Conservation (phyloP, 2,113 vertebrate genomes). For the Malurus elegans region DNA sequence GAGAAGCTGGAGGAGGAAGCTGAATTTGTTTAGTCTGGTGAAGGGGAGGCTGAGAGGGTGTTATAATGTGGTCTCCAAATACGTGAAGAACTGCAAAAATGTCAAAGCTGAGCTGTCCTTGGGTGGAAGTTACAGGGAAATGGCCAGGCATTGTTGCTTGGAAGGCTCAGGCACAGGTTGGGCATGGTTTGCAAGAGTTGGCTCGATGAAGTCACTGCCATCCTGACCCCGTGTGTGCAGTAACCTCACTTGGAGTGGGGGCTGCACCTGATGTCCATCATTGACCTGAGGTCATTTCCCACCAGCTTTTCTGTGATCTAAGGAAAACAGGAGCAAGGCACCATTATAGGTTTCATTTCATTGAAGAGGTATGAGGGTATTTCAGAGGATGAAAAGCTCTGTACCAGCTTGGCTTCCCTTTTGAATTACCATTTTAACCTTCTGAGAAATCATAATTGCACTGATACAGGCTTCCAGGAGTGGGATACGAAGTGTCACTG, state of each 20-base stretch:
- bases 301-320: neutral
- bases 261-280: neutral
- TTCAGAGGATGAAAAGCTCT: neutral
- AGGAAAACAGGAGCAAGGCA: neutral
- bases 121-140: neutral
- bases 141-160: neutral
- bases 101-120: neutral
- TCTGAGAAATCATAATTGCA: neutral
- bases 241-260: fast-evolving
- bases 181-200: neutral
- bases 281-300: neutral
- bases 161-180: neutral
- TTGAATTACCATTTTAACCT: neutral
- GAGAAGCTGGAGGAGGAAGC: neutral
- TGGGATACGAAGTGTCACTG: neutral
- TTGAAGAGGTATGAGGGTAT: neutral
- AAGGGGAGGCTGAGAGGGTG: neutral
- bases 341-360: neutral
- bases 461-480: neutral
- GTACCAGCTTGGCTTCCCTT: neutral
- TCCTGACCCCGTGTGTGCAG: neutral
- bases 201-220: neutral
- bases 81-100: neutral
- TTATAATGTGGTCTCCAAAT: neutral
- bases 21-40: neutral